Conservation (phyloP, 2,888 invertebrate genomes). For the Alitta virens region DNA sequence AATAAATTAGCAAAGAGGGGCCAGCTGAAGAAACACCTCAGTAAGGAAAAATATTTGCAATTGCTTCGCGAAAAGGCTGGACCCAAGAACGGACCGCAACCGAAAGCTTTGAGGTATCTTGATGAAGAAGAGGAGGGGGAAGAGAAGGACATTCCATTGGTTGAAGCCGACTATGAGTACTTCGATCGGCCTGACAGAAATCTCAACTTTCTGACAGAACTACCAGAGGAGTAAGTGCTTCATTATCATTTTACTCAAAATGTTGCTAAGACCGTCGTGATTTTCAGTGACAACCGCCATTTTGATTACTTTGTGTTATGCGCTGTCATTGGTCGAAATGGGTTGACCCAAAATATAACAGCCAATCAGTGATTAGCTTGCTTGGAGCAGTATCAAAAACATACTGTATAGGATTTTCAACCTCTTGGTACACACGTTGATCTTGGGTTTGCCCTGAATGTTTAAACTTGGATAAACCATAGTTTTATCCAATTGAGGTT, state of each 20-base stretch:
- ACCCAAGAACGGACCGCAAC: not conserved
- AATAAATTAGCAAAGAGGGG: constrained; percentile 36
- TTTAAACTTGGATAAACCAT: too few species aligned
- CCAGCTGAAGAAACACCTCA: constrained; percentile 28
- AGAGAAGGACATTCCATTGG: constrained; percentile 28
- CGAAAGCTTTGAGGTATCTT: not conserved
- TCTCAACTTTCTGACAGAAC: constrained; percentile 27
- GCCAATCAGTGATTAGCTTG: too few species aligned
- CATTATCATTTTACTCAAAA: not conserved
- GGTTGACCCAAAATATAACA: too few species aligned
- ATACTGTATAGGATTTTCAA: too few species aligned
- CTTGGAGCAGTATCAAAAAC: too few species aligned
- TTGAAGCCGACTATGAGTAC: constrained; percentile 37
- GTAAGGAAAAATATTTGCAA: constrained; percentile 19
- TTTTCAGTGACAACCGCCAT: too few species aligned
- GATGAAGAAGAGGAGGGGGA: constrained; percentile 11
- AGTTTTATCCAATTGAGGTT: too few species aligned
- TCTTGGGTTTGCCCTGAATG: too few species aligned
- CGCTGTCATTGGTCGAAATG: too few species aligned
- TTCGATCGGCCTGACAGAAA: constrained; percentile 31
- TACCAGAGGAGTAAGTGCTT: constrained; percentile 20
- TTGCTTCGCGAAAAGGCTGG: constrained; percentile 18
- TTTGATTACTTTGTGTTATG: too few species aligned
- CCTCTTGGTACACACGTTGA: too few species aligned
- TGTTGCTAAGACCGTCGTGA: too few species aligned